Evolutionary conservation across 2,888 invertebrate species (phyloP).

Genomic region (Dascillus cervinus): DNA sequence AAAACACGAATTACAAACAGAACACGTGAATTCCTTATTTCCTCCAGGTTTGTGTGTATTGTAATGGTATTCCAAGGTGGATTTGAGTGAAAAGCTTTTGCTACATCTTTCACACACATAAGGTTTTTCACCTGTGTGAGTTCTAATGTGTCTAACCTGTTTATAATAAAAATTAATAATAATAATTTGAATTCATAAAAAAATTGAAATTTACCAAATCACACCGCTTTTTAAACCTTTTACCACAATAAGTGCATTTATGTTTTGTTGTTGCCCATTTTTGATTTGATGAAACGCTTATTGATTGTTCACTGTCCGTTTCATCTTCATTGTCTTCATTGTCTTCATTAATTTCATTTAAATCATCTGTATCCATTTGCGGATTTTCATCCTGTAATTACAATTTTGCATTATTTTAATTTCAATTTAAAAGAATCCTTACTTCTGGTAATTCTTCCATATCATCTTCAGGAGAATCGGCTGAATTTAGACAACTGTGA

Average conservation of each 20-base stretch:
- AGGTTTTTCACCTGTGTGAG: slow-evolving; percentile 63
- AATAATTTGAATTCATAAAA: no score
- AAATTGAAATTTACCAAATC: slow-evolving; percentile 43
- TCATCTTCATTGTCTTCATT: slow-evolving; percentile 3
- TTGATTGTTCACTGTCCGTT: neutral
- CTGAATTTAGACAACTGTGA: no score
- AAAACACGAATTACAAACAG: slow-evolving; percentile 54
- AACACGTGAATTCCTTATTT: slow-evolving; percentile 51
- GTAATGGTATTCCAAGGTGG: slow-evolving; percentile 55
- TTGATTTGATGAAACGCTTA: no score
- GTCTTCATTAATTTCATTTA: no score
- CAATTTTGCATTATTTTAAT: no score
- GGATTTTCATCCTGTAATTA: no score
- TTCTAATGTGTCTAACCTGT: slow-evolving; percentile 53
- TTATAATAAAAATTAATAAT: slow-evolving; percentile 16
- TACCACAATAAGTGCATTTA: slow-evolving; percentile 51
- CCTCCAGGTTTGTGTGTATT: slow-evolving; percentile 48
- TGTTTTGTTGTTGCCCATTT: slow-evolving; percentile 42
- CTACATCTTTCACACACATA: slow-evolving; percentile 49
- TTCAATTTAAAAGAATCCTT: no score
- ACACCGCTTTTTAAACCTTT: slow-evolving; percentile 60
- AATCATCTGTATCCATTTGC: no score
- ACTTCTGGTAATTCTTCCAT: no score
- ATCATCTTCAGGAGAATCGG: no score
- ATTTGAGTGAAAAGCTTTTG: slow-evolving; percentile 56